Conservation (phyloP, 2,797 vertebrate genomes). For the Myotis daubentonii region DNA sequence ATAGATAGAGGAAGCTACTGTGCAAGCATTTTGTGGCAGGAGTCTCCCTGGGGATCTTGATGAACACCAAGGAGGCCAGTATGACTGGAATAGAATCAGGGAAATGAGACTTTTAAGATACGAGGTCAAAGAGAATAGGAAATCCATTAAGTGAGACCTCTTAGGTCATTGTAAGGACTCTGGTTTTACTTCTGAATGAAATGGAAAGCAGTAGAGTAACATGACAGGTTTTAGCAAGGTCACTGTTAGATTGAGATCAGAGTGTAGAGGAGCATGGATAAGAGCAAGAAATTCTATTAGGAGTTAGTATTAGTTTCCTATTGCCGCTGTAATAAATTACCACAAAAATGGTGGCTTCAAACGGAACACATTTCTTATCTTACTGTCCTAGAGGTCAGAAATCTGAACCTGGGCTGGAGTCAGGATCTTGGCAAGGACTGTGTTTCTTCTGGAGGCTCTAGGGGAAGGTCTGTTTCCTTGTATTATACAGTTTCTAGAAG, state of each 20-base stretch:
- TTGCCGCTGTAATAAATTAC: background rate
- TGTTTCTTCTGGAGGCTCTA: background rate
- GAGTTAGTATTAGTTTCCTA: background rate
- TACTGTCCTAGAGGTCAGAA: background rate
- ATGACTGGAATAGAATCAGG: background rate
- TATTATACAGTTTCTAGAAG: background rate
- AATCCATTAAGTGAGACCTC: background rate
- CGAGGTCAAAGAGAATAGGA: background rate
- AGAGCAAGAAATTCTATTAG: background rate
- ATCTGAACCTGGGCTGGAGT: background rate
- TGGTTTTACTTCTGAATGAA: background rate
- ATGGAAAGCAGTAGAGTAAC: background rate
- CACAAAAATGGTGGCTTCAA: background rate
- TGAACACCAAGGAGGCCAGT: background rate
- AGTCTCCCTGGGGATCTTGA: background rate
- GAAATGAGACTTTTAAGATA: slow-evolving; percentile 6
- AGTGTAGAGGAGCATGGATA: background rate
- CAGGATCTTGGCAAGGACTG: background rate
- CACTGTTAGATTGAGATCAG: background rate
- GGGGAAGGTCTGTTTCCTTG: background rate
- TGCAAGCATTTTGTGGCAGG: background rate
- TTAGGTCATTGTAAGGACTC: background rate
- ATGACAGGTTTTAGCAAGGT: background rate
- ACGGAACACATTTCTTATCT: background rate
- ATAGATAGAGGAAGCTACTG: background rate